These are phyloP conservation scores for Caenorhabditis sp. DNA, from an alignment of 2,888 invertebrate genomes.

Conservation along the genomic window DNA sequence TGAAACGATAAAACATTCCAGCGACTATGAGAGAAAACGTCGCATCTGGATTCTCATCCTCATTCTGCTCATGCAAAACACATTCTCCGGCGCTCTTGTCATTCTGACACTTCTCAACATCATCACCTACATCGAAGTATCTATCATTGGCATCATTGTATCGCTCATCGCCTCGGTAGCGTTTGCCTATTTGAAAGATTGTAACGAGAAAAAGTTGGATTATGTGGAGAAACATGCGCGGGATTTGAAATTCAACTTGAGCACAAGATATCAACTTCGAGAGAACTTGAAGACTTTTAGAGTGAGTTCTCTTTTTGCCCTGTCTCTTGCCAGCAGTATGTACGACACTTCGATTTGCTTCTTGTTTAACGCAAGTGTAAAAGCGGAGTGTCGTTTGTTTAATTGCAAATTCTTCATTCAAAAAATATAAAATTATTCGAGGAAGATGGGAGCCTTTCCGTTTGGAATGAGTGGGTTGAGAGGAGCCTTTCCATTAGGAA, in stretches of 20 bases:
- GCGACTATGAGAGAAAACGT: slow-evolving; percentile 20
- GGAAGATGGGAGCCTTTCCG: too few species aligned
- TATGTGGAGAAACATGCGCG: slow-evolving; percentile 18
- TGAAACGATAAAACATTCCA: too few species aligned
- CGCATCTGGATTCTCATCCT: slow-evolving; percentile 14
- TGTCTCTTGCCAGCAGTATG: background rate
- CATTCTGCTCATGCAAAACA: slow-evolving; percentile 13
- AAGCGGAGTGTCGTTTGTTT: too few species aligned
- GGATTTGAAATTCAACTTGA: slow-evolving; percentile 23
- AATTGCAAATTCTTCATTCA: too few species aligned
- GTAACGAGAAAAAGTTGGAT: slow-evolving; percentile 13
- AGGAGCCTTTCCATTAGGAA: too few species aligned
- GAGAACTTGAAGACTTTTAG: slow-evolving; percentile 34
- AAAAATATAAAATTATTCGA: too few species aligned
- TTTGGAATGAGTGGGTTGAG: too few species aligned
- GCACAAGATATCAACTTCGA: slow-evolving; percentile 26
- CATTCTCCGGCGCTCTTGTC: slow-evolving; percentile 8
- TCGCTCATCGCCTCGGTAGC: background rate
- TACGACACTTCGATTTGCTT: too few species aligned
- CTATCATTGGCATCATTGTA: slow-evolving; percentile 2
- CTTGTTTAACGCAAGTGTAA: too few species aligned
- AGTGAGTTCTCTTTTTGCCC: background rate
- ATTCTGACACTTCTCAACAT: slow-evolving; percentile 14
- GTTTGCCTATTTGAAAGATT: slow-evolving; percentile 7
- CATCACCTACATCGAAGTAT: slow-evolving; percentile 17